Conservation (phyloP, 1,140 invertebrate species). For the Drosophila repleta region DNA sequence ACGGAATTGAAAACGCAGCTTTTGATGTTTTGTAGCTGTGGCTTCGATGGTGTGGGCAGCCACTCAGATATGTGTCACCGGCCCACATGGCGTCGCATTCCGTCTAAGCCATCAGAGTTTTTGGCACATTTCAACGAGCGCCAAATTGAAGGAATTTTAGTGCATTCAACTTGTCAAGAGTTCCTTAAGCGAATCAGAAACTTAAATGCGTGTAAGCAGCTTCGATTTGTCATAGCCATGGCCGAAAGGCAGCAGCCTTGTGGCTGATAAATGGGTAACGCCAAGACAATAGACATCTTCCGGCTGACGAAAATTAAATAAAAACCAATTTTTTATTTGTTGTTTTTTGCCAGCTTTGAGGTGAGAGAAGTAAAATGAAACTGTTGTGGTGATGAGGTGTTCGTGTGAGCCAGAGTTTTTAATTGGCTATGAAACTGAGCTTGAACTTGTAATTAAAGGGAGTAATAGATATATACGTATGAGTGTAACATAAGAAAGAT, state of each 20-base stretch:
- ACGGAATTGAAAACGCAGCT: conserved; percentile 25
- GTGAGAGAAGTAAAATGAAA: neutral
- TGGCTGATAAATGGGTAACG: neutral
- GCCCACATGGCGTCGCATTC: conserved; percentile 10
- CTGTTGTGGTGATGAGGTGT: neutral
- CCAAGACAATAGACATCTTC: neutral
- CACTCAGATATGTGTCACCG: conserved; percentile 31
- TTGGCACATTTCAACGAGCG: conserved; percentile 11
- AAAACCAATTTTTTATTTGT: too few species aligned
- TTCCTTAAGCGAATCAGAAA: neutral
- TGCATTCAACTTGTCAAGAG: conserved; percentile 24
- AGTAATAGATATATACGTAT: too few species aligned
- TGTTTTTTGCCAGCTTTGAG: neutral
- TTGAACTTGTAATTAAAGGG: too few species aligned
- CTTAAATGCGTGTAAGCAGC: neutral
- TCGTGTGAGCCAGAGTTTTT: too few species aligned
- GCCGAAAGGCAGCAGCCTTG: conserved; percentile 1
- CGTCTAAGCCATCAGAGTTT: conserved; percentile 10
- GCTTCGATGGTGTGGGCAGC: conserved; percentile 13
- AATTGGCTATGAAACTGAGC: too few species aligned
- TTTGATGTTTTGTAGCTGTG: conserved; percentile 16
- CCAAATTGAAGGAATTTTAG: conserved; percentile 9
- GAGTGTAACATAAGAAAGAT: too few species aligned
- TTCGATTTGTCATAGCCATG: conserved; percentile 2
- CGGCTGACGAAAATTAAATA: neutral